Conservation (phyloP, 2,797 vertebrate species). For the Etheostoma perlongum region DNA sequence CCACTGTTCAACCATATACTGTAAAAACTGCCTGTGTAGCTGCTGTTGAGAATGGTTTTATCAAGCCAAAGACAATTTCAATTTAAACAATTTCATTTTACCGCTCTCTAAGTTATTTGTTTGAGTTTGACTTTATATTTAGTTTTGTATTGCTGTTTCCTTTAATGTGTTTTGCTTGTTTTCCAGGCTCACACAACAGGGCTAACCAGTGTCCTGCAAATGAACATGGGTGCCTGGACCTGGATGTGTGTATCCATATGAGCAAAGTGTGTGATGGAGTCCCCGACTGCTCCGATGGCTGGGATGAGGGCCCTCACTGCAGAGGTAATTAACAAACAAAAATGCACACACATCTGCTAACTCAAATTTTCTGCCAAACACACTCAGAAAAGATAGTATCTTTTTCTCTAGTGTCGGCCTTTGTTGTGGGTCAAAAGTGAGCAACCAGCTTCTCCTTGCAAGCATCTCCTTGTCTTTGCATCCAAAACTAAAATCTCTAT, state of each 20-base stretch:
- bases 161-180: constrained; percentile 35
- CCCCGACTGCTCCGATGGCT: constrained; percentile 91
- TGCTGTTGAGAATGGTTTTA: constrained; percentile 3
- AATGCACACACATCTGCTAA: not conserved
- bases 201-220: constrained; percentile 93
- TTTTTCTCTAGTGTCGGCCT: constrained; percentile 9
- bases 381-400: constrained; percentile 8
- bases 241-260: constrained; percentile 92
- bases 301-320: constrained; percentile 94
- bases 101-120: not conserved
- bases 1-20: not conserved
- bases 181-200: constrained; percentile 91
- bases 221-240: constrained; percentile 92
- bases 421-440: constrained; percentile 36
- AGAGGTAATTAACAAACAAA: constrained; percentile 83
- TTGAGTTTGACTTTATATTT: not conserved
- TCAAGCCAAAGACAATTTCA: not conserved
- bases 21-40: not conserved
- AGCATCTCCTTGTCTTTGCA: constrained; percentile 27
- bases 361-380: not conserved
- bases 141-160: constrained; percentile 6
- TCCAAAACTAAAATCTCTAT: constrained; percentile 44
- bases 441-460: constrained; percentile 3
- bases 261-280: constrained; percentile 92
- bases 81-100: not conserved